A percentile compares a stretch with the other conserved stretches of the same genome.
These are phyloP conservation scores for Amblyjoppa proteus DNA, from an alignment of 2,888 invertebrate genomes.

Conservation along the genomic window DNA sequence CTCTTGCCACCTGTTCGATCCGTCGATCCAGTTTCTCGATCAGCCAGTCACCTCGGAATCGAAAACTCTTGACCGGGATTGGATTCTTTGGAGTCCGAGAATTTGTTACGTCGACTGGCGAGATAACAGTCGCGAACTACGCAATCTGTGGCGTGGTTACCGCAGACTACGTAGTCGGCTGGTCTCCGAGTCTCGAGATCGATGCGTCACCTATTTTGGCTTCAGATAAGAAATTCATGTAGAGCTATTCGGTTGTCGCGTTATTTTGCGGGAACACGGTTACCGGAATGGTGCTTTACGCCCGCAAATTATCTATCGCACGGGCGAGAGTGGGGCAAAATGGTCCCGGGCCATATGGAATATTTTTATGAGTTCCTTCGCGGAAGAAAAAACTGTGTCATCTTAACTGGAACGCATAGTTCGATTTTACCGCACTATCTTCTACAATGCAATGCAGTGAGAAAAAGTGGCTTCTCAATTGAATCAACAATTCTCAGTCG, in stretches of 20 bases:
- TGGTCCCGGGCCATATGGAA: no score
- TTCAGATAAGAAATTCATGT: slow-evolving; percentile 38
- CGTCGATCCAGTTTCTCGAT: slow-evolving; percentile 41
- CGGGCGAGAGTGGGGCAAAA: neutral
- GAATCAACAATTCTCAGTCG: neutral
- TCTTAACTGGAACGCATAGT: neutral
- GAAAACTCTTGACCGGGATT: neutral
- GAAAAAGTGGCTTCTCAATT: neutral
- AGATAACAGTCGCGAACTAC: neutral
- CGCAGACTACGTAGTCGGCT: neutral
- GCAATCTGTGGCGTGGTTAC: neutral
- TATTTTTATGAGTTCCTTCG: neutral
- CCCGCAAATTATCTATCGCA: neutral
- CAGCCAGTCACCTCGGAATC: slow-evolving; percentile 34
- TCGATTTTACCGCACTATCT: neutral
- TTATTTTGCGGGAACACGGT: neutral
- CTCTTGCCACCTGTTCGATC: slow-evolving; percentile 44
- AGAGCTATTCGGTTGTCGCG: neutral
- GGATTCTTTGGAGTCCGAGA: slow-evolving; percentile 2
- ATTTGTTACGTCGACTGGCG: slow-evolving; percentile 16
- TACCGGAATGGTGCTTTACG: neutral
- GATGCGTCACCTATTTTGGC: slow-evolving; percentile 25
- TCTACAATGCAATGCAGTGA: neutral
- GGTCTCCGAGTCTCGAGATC: neutral
- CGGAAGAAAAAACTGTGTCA: neutral